A percentile compares a stretch with the other conserved stretches of the same genome.
Conservation (phyloP, 2,113 vertebrate species). For the Ptilorrhoa leucosticta region DNA sequence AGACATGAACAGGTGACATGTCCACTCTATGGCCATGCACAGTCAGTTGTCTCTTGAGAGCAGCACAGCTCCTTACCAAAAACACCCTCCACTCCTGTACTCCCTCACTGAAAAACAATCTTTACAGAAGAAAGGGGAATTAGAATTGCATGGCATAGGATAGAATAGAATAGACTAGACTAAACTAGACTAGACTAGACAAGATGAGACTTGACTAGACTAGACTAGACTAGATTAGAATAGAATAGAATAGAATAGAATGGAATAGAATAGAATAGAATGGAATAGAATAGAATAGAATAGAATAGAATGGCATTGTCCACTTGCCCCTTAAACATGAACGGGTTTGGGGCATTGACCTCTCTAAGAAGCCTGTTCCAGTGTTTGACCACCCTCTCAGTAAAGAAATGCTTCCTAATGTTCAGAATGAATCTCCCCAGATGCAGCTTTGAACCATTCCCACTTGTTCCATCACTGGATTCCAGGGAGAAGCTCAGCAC, state of each 20-base stretch:
- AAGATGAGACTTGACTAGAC: too few species aligned
- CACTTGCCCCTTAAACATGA: not conserved
- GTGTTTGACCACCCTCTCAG: not conserved
- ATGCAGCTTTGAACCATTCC: not conserved
- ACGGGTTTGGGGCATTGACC: not conserved
- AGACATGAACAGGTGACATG: not conserved
- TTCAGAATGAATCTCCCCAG: not conserved
- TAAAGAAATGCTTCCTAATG: not conserved
- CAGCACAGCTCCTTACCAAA: not conserved
- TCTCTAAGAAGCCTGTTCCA: not conserved
- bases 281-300: not conserved
- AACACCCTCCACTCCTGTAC: accelerated
- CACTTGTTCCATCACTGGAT: not conserved
- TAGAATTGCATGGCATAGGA: not conserved
- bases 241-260: not conserved
- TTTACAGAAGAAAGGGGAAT: not conserved
- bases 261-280: not conserved
- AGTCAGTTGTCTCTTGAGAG: not conserved
- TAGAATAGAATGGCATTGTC: not conserved
- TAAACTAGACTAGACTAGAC: too few species aligned
- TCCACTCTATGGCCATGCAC: not conserved
- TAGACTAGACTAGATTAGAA: not conserved
- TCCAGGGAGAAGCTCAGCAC: not conserved
- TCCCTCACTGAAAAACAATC: not conserved
- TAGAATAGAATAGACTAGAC: not conserved